These are phyloP conservation scores for Whitmania pigra DNA, from an alignment of 1,140 invertebrate species.

Conservation along the genomic window DNA sequence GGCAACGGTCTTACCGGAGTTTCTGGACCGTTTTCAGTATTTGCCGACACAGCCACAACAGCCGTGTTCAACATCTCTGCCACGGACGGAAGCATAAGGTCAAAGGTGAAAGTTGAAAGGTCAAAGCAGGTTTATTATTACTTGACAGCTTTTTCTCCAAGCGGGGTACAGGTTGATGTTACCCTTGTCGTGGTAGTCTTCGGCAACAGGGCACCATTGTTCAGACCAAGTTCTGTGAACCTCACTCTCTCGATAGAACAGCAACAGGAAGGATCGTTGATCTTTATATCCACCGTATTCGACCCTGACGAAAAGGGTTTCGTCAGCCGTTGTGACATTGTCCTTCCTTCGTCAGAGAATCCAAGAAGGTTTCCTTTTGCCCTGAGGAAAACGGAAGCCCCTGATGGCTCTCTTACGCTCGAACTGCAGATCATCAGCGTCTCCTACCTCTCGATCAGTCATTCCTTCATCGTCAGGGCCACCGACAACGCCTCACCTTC, in stretches of 20 bases:
- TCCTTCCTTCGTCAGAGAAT: not conserved
- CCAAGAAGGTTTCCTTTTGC: not conserved
- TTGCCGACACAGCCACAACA: not conserved
- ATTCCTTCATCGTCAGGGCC: constrained; percentile 51
- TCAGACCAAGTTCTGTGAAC: not conserved
- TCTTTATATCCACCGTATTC: not conserved
- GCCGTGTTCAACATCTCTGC: not conserved
- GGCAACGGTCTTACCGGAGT: not conserved
- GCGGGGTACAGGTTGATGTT: not conserved
- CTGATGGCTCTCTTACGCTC: not conserved
- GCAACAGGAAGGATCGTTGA: not conserved
- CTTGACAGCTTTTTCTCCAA: not conserved
- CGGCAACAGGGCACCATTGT: not conserved
- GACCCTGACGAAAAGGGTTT: not conserved
- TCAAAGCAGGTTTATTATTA: constrained; percentile 4
- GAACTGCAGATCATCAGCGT: not conserved
- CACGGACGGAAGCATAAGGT: not conserved
- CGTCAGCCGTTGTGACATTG: not conserved
- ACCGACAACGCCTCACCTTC: constrained; percentile 59
- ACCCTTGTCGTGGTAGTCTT: not conserved
- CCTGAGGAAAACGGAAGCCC: not conserved
- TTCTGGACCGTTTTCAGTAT: not conserved
- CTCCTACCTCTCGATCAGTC: not conserved
- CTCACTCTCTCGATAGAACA: not conserved
- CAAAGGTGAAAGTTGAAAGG: constrained; percentile 6